Percentiles rank a stretch among this genome's conserved stretches.
Evolutionary conservation across 2,888 invertebrate genomes (phyloP).

Genomic region (Meloe dianella): DNA sequence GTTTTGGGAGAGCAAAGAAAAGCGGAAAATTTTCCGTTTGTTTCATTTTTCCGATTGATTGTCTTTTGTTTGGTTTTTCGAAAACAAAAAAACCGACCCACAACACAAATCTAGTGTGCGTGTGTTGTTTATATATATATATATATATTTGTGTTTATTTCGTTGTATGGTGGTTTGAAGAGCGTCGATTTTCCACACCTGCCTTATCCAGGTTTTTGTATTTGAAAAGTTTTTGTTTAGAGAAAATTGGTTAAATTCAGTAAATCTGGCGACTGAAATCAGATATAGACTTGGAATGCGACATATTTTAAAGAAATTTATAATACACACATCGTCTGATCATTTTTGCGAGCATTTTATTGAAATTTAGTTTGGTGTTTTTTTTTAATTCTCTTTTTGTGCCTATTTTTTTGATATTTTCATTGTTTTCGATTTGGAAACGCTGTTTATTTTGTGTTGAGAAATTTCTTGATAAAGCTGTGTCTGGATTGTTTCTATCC

Average conservation of each 20-base stretch:
- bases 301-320: constrained; percentile 74
- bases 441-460: not conserved
- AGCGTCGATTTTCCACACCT: not conserved
- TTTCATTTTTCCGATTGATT: too few species aligned
- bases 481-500: constrained; percentile 32
- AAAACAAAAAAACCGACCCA: too few species aligned
- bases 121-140: not conserved
- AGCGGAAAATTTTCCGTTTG: too few species aligned
- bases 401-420: constrained; percentile 14
- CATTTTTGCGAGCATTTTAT: constrained; percentile 69
- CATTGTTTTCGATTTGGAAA: constrained; percentile 6
- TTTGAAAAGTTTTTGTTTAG: not conserved
- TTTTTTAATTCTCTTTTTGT: constrained; percentile 12
- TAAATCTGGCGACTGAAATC: constrained; percentile 67
- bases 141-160: too few species aligned
- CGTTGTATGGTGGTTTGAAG: not conserved
- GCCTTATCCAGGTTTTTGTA: too few species aligned
- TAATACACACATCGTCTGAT: constrained; percentile 79
- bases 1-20: not conserved
- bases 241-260: constrained; percentile 27
- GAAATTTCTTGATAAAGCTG: constrained; percentile 22
- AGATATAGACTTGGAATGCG: constrained; percentile 77
- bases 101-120: not conserved
- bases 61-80: too few species aligned
- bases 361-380: constrained; percentile 31